These are phyloP conservation scores for Falco rusticolus DNA, from an alignment of 2,797 vertebrate species.

Conservation along the genomic window DNA sequence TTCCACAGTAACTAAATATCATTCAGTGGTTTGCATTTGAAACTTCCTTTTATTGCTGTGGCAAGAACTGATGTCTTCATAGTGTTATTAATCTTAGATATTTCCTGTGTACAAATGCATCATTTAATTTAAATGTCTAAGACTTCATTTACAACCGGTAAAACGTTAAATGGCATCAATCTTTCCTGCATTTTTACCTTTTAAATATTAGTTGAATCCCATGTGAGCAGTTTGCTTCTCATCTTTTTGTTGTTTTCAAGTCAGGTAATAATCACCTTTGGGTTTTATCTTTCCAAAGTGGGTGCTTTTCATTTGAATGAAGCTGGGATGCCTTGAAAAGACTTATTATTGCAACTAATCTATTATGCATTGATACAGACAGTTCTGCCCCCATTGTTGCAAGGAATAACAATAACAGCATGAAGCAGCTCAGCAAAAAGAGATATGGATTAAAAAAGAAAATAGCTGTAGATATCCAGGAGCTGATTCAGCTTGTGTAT, in stretches of 20 bases:
- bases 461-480: not conserved
- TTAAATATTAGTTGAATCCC: not conserved
- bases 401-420: not conserved
- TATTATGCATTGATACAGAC: not conserved
- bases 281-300: not conserved
- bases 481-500: not conserved
- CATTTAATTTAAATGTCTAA: not conserved
- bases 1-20: not conserved
- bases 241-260: not conserved
- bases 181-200: constrained; percentile 1
- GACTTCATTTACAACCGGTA: not conserved
- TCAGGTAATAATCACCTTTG: not conserved
- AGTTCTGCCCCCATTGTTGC: not conserved
- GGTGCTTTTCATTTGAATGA: not conserved
- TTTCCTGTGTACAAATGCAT: not conserved
- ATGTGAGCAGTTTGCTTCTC: not conserved
- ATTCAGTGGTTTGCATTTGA: not conserved
- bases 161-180: not conserved
- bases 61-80: not conserved
- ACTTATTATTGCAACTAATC: not conserved
- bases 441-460: not conserved
- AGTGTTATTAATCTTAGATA: not conserved
- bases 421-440: not conserved
- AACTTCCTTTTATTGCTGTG: not conserved
- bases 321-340: not conserved